Evolutionary conservation across 2,888 invertebrate genomes (phyloP).

Genomic region (Stenolophus ochropezus): DNA sequence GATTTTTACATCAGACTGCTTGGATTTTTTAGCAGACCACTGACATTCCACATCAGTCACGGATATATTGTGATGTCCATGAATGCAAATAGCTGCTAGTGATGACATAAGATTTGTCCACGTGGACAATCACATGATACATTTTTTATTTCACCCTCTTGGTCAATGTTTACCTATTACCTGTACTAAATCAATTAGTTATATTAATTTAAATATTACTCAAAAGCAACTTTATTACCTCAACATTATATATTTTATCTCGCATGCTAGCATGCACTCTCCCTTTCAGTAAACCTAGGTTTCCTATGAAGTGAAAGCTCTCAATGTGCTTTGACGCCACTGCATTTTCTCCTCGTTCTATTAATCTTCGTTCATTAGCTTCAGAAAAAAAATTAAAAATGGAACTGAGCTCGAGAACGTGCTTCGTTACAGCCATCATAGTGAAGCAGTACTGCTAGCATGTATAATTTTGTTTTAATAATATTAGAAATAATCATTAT

Average conservation of each 20-base stretch:
- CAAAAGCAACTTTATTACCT: neutral
- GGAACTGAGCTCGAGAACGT: too few species aligned
- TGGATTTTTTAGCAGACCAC: neutral
- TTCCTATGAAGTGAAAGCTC: neutral
- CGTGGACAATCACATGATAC: neutral
- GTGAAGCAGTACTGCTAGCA: too few species aligned
- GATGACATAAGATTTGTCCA: neutral
- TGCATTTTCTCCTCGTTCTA: too few species aligned
- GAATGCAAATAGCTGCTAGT: neutral
- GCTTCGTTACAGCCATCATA: too few species aligned
- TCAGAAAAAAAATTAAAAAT: too few species aligned
- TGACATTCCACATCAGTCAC: neutral
- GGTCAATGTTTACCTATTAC: neutral
- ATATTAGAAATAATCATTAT: too few species aligned
- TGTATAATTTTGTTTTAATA: too few species aligned
- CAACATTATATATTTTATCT: neutral
- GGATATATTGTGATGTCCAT: neutral
- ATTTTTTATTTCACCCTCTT: neutral
- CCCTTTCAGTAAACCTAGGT: neutral
- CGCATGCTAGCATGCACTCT: constrained; percentile 4
- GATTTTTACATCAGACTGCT: neutral
- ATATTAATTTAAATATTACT: neutral
- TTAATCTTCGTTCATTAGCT: too few species aligned
- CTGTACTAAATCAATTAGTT: neutral
- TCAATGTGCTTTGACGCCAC: too few species aligned